phyloP scores from a whole-genome alignment of 1,140 invertebrate species.

The Macrocentrus cingulum region DNA sequence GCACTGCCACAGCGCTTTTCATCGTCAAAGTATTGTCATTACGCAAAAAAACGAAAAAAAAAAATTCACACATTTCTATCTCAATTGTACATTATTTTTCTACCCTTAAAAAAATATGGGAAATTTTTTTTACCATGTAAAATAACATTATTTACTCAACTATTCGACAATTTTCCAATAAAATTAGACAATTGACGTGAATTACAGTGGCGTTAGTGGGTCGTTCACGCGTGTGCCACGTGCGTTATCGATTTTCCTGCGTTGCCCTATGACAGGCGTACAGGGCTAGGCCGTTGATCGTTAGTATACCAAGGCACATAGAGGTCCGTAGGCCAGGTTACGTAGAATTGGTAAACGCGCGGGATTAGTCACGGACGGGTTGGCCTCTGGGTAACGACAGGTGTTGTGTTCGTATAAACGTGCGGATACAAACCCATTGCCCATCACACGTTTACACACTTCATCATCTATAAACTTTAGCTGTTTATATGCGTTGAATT shows the following conservation, averaged over 20 bases:
- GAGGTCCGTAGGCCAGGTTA: conserved; percentile 32
- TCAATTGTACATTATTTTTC: conserved; percentile 11
- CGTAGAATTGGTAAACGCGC: conserved; percentile 47
- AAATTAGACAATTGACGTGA: conserved; percentile 6
- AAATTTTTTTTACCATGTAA: background rate
- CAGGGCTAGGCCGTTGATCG: conserved; percentile 48
- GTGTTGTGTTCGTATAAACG: conserved; percentile 43
- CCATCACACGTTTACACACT: background rate
- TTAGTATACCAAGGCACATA: conserved; percentile 32
- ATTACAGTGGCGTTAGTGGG: conserved; percentile 34
- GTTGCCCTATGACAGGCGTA: conserved; percentile 42
- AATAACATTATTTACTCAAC: background rate
- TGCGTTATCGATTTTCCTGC: conserved; percentile 50
- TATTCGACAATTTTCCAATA: background rate
- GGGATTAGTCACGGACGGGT: conserved; percentile 53
- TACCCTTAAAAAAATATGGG: no score
- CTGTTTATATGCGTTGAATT: no score
- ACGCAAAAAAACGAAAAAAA: no score
- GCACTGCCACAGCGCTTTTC: no score
- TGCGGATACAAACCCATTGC: background rate
- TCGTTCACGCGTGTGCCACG: conserved; percentile 46
- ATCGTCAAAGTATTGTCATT: no score
- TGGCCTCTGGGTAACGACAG: conserved; percentile 53
- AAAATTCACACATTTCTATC: no score
- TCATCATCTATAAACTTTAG: no score